These are phyloP conservation scores for Carposina sasakii DNA, from an alignment of 1,140 invertebrate genomes.

Conservation along the genomic window DNA sequence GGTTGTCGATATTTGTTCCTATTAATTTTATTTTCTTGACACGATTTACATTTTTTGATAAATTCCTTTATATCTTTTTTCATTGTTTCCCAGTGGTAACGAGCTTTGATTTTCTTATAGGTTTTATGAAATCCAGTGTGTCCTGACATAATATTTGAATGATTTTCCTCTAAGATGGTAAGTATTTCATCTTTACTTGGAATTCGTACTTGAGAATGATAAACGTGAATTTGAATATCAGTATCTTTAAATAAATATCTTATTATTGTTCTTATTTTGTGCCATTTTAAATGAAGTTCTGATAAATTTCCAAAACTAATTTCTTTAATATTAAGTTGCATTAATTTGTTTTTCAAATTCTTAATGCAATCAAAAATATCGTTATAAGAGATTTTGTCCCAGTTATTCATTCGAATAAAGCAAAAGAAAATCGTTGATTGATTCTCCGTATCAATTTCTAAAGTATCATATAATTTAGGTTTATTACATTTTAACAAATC, in stretches of 20 bases:
- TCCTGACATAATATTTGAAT: background rate
- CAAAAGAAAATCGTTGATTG: background rate
- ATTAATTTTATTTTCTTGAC: slow-evolving; percentile 11
- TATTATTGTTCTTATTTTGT: background rate
- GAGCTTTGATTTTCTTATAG: slow-evolving; percentile 1
- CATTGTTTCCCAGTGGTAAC: background rate
- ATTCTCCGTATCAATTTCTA: background rate
- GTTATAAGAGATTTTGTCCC: background rate
- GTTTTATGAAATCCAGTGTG: slow-evolving; percentile 4
- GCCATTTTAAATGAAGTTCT: background rate
- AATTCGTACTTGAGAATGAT: background rate
- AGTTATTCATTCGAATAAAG: background rate
- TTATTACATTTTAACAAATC: background rate
- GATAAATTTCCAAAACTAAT: background rate
- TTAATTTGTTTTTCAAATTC: background rate
- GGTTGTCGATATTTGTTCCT: slow-evolving; percentile 1
- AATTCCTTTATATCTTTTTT: slow-evolving; percentile 9
- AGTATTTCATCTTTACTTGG: background rate
- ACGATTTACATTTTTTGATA: slow-evolving; percentile 5
- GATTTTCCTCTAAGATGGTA: slow-evolving; percentile 1
- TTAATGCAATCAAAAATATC: background rate
- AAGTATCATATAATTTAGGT: background rate
- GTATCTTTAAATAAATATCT: background rate
- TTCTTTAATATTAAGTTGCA: background rate
- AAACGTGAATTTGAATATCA: background rate